Base-by-base conservation (phyloP, 1,140 invertebrate genomes). In the Lepidostoma basale region DNA sequence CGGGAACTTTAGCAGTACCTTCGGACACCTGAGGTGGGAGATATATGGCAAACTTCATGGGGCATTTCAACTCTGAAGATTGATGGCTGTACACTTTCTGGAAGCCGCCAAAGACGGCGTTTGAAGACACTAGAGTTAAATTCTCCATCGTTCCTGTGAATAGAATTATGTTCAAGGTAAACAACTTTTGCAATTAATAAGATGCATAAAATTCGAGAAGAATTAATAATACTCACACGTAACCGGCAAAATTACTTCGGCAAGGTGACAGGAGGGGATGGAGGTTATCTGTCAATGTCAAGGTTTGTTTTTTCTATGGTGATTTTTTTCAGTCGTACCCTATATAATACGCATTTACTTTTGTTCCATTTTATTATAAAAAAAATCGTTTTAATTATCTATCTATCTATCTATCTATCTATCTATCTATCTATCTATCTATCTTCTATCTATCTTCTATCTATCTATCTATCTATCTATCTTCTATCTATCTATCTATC, bases 11-110 rank as follows among this genome's bases (percentile, higher is more conserved):
- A 74, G 83, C 79, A 12, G 84, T 84, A 54, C 85, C 83, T 62
- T 91, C 89, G 16, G 64, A 45, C 10, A 87, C 86, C 75, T 91
- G 86, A 0, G 93, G 89, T 58, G 95, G 97, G 36, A 98, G 72
- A 77, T 91, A 98, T 22, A 97, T 85, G 2, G 91, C 94, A 84
- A 98, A 97, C 75, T 94, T 97, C 92, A 97, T 98, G 59, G 88
- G 86, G 79, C 96, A 98, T 78, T 91, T 88, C 58, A 97, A 78
- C 75, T 90, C 88, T 60, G 82, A 79, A 62, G 96, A 96, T 62
- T 89, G 85, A 84, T 97, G 95, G 4, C 88, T 88, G 77, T 88
- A 97, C 0, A 97, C 89, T 77, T 93, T 94, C 78, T 96, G 94
- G 74, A 84, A 87, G 22, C 94, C 94, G 52, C 88, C 91, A 84